phyloP scores from a whole-genome alignment of 92 coral and sea anemone genomes.

The Zoanthus solanderi region DNA sequence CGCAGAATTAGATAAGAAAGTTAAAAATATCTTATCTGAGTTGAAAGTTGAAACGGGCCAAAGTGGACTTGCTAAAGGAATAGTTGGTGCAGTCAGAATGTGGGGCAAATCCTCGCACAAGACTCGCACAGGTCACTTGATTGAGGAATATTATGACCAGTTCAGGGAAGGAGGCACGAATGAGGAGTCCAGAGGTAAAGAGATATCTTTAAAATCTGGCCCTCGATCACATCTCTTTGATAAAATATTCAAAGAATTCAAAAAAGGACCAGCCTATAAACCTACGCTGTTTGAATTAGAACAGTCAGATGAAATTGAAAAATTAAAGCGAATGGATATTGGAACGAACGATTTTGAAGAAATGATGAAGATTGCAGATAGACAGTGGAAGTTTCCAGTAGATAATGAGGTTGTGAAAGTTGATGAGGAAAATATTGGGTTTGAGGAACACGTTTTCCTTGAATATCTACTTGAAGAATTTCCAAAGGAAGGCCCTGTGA shows the following conservation, averaged over 20 bases:
- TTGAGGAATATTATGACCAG: conserved; percentile 50
- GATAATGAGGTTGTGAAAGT: conserved; percentile 92
- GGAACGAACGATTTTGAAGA: conserved; percentile 79
- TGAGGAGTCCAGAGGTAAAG: conserved; percentile 14
- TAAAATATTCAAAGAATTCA: conserved; percentile 32
- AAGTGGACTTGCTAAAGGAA: conserved; percentile 70
- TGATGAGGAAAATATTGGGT: conserved; percentile 80
- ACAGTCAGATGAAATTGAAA: conserved; percentile 43
- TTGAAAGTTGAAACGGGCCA: conserved; percentile 71
- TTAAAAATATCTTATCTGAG: conserved; percentile 70
- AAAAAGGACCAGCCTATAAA: conserved; percentile 6
- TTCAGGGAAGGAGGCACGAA: conserved; percentile 27
- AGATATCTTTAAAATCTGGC: conserved; percentile 55
- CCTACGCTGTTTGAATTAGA: conserved; percentile 52
- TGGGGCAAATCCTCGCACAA: conserved; percentile 75
- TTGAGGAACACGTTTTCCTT: conserved; percentile 96
- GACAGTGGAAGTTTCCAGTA: conserved; percentile 92
- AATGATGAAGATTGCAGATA: conserved; percentile 77
- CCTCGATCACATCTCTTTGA: conserved; percentile 70
- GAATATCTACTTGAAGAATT: conserved; percentile 85
- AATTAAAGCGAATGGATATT: conserved; percentile 58
- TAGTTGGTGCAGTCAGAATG: conserved; percentile 76
- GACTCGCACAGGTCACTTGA: conserved; percentile 37
- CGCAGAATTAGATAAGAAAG: conserved; percentile 67
- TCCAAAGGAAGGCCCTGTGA: conserved; percentile 90